Conservation (phyloP, 2,888 invertebrate genomes). For the Melanostoma mellinum region DNA sequence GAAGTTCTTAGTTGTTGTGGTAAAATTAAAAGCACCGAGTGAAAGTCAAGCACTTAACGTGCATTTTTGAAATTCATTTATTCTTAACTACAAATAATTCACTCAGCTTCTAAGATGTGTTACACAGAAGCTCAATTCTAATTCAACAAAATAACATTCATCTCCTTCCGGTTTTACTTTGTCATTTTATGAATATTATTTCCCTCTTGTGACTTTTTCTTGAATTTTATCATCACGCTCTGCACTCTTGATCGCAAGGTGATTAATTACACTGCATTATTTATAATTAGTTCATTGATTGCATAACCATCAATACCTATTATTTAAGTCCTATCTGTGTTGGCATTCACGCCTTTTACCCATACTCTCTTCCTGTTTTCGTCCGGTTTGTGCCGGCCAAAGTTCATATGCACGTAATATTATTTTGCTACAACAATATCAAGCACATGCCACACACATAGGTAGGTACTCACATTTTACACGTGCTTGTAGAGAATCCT, state of each 20-base stretch:
- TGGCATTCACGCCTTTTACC: conserved; percentile 23
- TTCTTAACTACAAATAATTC: too few relatives aligned
- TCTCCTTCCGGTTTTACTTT: too few relatives aligned
- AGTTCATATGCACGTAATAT: conserved; percentile 51
- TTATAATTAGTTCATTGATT: conserved; percentile 68
- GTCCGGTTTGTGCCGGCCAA: conserved; percentile 44
- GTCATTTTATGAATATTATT: too few relatives aligned
- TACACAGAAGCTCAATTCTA: too few relatives aligned
- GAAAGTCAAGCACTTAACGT: too few relatives aligned
- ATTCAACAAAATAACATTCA: too few relatives aligned
- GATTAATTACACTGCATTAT: conserved; percentile 64
- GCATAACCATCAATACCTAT: conserved; percentile 59
- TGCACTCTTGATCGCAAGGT: conserved; percentile 9
- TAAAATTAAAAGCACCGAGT: too few relatives aligned
- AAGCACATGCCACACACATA: not conserved
- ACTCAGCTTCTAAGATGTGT: too few relatives aligned
- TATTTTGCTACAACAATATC: conserved; percentile 11
- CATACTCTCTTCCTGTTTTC: conserved; percentile 20
- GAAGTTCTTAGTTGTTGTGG: too few relatives aligned
- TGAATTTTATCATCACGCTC: conserved; percentile 4
- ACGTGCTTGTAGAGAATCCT: not conserved
- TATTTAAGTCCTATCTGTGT: conserved; percentile 35
- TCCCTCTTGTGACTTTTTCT: not conserved
- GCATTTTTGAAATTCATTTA: too few relatives aligned
- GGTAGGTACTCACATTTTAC: conserved; percentile 1